Base-by-base conservation (phyloP, 2,797 vertebrate species). In the Pipistrellus pipistrellus region DNA sequence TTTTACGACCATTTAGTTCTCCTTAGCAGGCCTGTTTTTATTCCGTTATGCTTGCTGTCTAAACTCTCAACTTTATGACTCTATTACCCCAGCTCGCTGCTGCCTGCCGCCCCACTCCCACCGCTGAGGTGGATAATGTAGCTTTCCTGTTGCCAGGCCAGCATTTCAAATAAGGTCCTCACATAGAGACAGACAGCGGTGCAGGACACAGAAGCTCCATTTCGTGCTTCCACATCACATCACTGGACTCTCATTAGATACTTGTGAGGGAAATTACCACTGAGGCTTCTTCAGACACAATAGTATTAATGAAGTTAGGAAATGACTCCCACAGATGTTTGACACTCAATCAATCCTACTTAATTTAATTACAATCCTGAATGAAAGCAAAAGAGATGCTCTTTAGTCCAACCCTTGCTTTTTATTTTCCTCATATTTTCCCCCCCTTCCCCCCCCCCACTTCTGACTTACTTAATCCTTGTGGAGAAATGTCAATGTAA, bases 341-440 rank as follows among this genome's bases (percentile, higher is more conserved):
- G 97, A 97, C 95, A 95, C 96, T 97, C 95, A 97, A 96, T 98
- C 97, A 97, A 90, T 97, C 94, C 97, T 44, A 44, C 44, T 97
- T 97, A 97, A 98, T 97, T 97, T 98, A 98, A 98, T 98, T 97
- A 98, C 53, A 95, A 81, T 94, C 88, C 85, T 94, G 93, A 97
- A 95, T 85, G 86, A 96, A 94, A 97, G 90, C 95, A 97, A 97
- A 97, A 96, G 91, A 84, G 95, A 96, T 92, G 94, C 72, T 95
- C 88, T 81, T 93, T 51, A 91, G 95, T 83, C 92, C 82, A 80
- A 38, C 90, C 90, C 75, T 95, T 84, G 95, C 90, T 97, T 97
- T 97, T 96, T 90, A 92, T 96, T 97, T 94, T 97, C 85, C 87
- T 92, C 71, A 15, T 68, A 38, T 6, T n/a, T n/a, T n/a, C n/a